phyloP scores from a whole-genome alignment of 2,113 vertebrate species.

The Cyanoliseus patagonus region DNA sequence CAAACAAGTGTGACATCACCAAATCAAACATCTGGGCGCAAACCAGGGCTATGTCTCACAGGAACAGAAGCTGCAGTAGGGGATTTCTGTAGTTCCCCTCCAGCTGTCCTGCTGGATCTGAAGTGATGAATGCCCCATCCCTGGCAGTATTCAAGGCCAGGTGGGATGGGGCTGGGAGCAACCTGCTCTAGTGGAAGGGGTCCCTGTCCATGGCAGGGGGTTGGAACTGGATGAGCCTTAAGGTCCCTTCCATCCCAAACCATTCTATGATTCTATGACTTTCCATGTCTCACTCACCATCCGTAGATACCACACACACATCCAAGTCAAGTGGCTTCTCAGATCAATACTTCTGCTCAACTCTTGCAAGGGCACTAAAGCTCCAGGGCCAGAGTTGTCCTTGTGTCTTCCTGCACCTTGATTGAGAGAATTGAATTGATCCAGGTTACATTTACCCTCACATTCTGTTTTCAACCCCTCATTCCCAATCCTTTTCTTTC shows the following conservation, averaged over 20 bases:
- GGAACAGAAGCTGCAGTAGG: background rate
- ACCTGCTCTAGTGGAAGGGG: background rate
- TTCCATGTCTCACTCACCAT: background rate
- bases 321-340: background rate
- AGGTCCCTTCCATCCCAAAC: background rate
- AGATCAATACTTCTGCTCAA: background rate
- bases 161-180: background rate
- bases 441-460: background rate
- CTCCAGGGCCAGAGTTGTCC: background rate
- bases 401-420: background rate
- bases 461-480: background rate
- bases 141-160: background rate
- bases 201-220: background rate
- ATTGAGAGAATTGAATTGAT: background rate
- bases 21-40: background rate
- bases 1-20: background rate
- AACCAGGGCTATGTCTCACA: background rate
- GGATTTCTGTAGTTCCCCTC: background rate
- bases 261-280: background rate
- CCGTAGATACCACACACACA: rapidly evolving
- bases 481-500: background rate
- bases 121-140: background rate
- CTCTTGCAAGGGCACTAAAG: background rate
- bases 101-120: background rate
- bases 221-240: background rate